phyloP scores from a whole-genome alignment of 2,888 invertebrate genomes.

The Gibbula magus region DNA sequence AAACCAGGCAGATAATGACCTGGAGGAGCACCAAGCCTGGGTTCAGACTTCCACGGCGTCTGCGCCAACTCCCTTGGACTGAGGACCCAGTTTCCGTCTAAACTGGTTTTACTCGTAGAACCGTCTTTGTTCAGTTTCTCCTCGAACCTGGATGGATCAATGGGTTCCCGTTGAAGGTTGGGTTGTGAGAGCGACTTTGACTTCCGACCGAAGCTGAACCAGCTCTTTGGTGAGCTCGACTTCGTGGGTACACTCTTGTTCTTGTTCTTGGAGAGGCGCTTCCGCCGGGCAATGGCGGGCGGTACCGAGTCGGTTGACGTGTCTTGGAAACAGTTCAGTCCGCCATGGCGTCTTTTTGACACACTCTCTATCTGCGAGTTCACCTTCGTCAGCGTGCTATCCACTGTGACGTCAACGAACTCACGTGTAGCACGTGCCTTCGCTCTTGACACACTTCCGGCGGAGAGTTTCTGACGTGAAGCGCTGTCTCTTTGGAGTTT shows the following conservation, averaged over 20 bases:
- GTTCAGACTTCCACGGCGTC: neutral
- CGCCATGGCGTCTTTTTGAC: neutral
- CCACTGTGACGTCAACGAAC: neutral
- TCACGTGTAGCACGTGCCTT: neutral
- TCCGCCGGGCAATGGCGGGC: neutral
- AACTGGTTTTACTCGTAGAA: neutral
- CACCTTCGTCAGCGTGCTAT: neutral
- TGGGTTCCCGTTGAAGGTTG: neutral
- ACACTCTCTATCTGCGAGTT: neutral
- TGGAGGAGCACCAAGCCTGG: neutral
- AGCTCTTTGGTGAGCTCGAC: neutral
- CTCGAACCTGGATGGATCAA: neutral
- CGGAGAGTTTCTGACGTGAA: neutral
- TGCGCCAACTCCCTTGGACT: neutral
- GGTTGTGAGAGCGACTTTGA: neutral
- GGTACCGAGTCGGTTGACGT: neutral
- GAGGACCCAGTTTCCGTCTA: conserved; percentile 12
- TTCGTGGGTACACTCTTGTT: neutral
- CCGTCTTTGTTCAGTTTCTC: neutral
- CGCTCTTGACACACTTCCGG: neutral
- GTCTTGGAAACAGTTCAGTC: neutral
- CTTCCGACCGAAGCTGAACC: conserved; percentile 3
- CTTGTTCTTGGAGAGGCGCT: neutral
- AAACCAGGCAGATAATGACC: neutral
- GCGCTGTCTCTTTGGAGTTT: neutral